Base-by-base conservation (phyloP, 1,140 invertebrate genomes). In the Solen grandis region DNA sequence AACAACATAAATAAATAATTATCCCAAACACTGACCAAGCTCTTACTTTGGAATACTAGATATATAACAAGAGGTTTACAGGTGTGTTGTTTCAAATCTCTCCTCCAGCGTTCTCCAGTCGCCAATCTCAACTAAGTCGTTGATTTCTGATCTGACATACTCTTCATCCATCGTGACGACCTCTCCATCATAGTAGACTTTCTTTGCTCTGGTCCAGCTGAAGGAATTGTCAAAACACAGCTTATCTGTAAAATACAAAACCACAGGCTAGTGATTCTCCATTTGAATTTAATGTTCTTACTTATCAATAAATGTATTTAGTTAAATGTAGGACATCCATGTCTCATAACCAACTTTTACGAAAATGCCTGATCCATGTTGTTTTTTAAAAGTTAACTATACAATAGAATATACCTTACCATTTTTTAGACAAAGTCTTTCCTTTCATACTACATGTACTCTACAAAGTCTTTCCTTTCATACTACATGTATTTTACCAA, bases 181-280 rank as follows among this genome's bases (percentile, higher is more conserved):
- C 52, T 87, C 86, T 33, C 83, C 74, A 35, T 50, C 41, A 90
- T 97, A 97, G 81, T 94, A 94, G 0, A 98, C 92, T 85, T 95
- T 97, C 88, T 97, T 98, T 85, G 93, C 95, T 78, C 96, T 93
- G 36, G 97, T 89, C 74, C 95, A 94, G 74, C 97, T 97, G 89
- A 95, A 96, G 25, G 94, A 95, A 90, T 98, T 98, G 91, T 98
- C 97, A 88, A 98, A 97, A 60, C 96, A 94, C 10, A 97, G 93
- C 0, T 95, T 95, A 94, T 97, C 97, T 97, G 93, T 62, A 94
- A 93, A 80, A 88, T 72, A 87, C 73, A 41, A 81, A 60, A 25
- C 3, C 14, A 16, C 13, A 29, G n/a, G n/a, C n/a, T n/a, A n/a
- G 8, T 25, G 55, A 22, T 13, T 8, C 8, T n/a, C 10, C 16